Evolutionary conservation across 2,888 invertebrate genomes (phyloP), one percentile per base, ranked within the genome.

Genomic region (Caenorhabditis sp.): DNA sequence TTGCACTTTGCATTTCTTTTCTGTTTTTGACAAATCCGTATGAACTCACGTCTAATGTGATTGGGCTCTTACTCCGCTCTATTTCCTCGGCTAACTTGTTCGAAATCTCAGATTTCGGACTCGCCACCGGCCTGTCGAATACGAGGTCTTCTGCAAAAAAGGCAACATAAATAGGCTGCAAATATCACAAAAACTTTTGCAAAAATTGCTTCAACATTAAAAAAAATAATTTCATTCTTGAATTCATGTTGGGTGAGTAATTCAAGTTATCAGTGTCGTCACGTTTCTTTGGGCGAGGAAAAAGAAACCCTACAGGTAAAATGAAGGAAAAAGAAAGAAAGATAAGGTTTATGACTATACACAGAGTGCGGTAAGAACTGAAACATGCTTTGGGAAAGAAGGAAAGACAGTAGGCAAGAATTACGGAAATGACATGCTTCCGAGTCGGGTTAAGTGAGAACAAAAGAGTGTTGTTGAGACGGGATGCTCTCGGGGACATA

Each of bases 51-150:
- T 74, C 74, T 2, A 65, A 18, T 6, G 8, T 18, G 2, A 24
- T 22, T 22, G 74, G 74, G 37, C 74, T 74, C 20, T 67, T 74
- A 44, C 74, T 74, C 74, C 74, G 74, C 32, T 74, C 74, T 51
- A 74, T 67, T 67, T 74, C 74, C 58, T 51, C 58, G 67, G 74
- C 74, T 67, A 74, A 50, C 74, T 65, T 74, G 74, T 20, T 74
- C 67, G 74, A 74, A 58, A 67, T 65, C 65, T 74, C 74, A 65
- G 74, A 67, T 51, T 74, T 74, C 74, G 74, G 74, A 53, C 74
- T 74, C 20, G 74, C 74, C 65, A 74, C 74, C 60, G 74, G 74
- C 13, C 47, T 47, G 60, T 74, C 74, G 67, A 74, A 74, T 13
- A 74, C 74, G 64, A 65, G 55, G 67, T 74, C 74, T 74, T 74